These are phyloP conservation scores for Wiebesia pumilae DNA, from an alignment of 1,140 invertebrate genomes.

Conservation along the genomic window DNA sequence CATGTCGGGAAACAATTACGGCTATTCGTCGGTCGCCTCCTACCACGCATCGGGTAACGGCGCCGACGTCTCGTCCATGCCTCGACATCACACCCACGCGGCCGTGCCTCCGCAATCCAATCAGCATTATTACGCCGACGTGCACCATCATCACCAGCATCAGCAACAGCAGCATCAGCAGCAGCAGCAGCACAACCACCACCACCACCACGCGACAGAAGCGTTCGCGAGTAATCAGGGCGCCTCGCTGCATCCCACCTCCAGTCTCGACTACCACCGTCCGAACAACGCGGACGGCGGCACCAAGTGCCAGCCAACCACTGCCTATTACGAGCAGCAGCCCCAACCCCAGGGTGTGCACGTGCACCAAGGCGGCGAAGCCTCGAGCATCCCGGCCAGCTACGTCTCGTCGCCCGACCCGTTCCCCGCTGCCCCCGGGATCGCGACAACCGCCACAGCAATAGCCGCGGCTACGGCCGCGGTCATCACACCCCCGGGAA, in stretches of 20 bases:
- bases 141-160: slow-evolving; percentile 33
- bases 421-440: slow-evolving; percentile 67
- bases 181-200: slow-evolving; percentile 5
- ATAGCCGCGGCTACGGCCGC: slow-evolving; percentile 75
- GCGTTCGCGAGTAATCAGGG: slow-evolving; percentile 62
- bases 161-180: slow-evolving; percentile 36
- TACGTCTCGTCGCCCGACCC: slow-evolving; percentile 74
- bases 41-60: slow-evolving; percentile 25
- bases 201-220: slow-evolving; percentile 63
- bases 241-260: slow-evolving; percentile 19
- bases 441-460: slow-evolving; percentile 77
- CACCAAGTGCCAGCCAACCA: slow-evolving; percentile 33
- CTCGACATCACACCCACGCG: slow-evolving; percentile 29
- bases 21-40: slow-evolving; percentile 36
- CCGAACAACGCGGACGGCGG: slow-evolving; percentile 55
- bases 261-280: slow-evolving; percentile 22
- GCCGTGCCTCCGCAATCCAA: slow-evolving; percentile 7
- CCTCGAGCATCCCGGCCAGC: slow-evolving; percentile 72
- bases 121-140: slow-evolving; percentile 36
- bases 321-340: slow-evolving; percentile 71
- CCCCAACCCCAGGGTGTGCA: slow-evolving; percentile 55
- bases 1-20: slow-evolving; percentile 46
- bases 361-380: slow-evolving; percentile 74
- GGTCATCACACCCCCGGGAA: slow-evolving; percentile 77
- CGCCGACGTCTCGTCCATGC: neutral